Evolutionary conservation across 2,888 invertebrate genomes (phyloP), one percentile per base, ranked within the genome.

Genomic region (Pterostichus niger): DNA sequence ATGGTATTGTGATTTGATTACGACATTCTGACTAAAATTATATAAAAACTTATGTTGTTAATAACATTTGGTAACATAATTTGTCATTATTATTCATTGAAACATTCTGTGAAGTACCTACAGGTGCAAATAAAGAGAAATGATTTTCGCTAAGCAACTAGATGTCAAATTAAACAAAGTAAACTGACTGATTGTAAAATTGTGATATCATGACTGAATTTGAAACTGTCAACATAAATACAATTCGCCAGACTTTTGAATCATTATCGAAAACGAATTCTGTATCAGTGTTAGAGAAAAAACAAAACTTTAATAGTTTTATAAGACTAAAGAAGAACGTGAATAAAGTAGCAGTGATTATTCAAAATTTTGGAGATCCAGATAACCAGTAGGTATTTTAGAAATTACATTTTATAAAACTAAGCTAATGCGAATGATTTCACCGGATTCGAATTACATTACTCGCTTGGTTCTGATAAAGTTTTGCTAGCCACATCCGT

Each of bases 401-500:
- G 61, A 61, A 13, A 40, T 40, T 68, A 68, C 44, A 13, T 46
- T 61, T 31, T 31, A 71, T 54, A 71, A 79, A 79, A 78, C 44
- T 31, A 54, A 71, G 49, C 52, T 56, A 33, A 71, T 59, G 46
- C 49, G 17, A 79, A 64, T 80, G 80, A 80, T 80, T 71, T 80
- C 71, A 80, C 80, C 80, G 71, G 52, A 71, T 71, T 56, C 31
- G 49, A 35, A 54, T 54, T 52, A 17, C 56, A 80, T 61, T 79
- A 46, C 59, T 35, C 7, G 33, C 15, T 78, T 59, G 40, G 59
- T 75, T 49, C 13, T 35, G 56, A 61, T 64, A 64, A 56, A 35
- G 13, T 77, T 40, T 44, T 40, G 68, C 46, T 82, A 11, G 56
- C 82, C 82, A 75, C 82, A 82, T 82, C 82, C 82, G 82, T 17